These are phyloP conservation scores for Otus sunia DNA, from an alignment of 2,113 vertebrate genomes.

Conservation along the genomic window DNA sequence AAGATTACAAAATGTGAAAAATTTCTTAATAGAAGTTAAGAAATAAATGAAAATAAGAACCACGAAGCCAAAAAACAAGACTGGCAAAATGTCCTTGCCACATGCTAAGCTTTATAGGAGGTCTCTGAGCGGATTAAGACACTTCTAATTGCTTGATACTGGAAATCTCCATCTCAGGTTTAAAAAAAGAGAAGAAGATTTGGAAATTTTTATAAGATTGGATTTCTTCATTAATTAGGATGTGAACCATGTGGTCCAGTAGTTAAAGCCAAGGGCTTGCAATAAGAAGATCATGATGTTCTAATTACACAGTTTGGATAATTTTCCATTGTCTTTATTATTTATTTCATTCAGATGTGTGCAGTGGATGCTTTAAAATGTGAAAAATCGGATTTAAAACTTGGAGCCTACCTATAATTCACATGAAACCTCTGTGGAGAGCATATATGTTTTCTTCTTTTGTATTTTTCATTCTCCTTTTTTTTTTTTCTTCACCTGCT, in stretches of 20 bases:
- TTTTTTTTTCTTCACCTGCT: not conserved
- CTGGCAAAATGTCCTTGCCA: not conserved
- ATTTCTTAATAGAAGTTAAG: not conserved
- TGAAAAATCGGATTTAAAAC: not conserved
- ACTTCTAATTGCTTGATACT: constrained; percentile 46
- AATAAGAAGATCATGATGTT: not conserved
- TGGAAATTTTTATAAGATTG: constrained; percentile 43
- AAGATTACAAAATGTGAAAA: not conserved
- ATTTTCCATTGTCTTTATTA: constrained; percentile 26
- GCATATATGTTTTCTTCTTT: not conserved
- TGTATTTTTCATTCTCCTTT: not conserved
- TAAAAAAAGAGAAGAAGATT: constrained; percentile 18
- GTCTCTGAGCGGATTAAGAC: constrained; percentile 21
- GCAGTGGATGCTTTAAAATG: not conserved
- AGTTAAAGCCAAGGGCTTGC: constrained; percentile 2
- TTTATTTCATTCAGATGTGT: not conserved
- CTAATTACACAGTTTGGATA: not conserved
- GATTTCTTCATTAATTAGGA: constrained; percentile 36
- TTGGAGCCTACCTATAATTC: not conserved
- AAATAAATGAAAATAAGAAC: not conserved
- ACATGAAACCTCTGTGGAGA: not conserved
- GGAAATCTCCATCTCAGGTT: constrained; percentile 50
- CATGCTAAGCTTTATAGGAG: not conserved
- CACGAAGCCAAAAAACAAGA: not conserved
- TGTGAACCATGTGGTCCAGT: not conserved